Conservation (phyloP, 2,888 invertebrate species). For the Drosophila melanocephala region DNA sequence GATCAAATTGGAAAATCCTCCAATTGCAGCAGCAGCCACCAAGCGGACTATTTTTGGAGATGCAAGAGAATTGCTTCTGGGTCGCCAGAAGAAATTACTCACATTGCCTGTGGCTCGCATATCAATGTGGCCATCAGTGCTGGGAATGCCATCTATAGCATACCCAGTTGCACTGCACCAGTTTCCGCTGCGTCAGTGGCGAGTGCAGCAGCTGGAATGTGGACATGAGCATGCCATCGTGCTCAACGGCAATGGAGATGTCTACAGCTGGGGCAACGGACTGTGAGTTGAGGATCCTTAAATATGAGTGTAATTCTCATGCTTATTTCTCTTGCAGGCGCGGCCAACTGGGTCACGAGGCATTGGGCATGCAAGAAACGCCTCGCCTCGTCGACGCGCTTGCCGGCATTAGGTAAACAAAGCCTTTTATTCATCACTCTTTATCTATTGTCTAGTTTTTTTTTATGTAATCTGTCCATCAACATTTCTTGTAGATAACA, state of each 20-base stretch:
- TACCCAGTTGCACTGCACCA: constrained; percentile 88
- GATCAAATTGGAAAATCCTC: constrained; percentile 63
- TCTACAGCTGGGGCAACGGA: constrained; percentile 94
- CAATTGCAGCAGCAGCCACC: constrained; percentile 21
- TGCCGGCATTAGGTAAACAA: constrained; percentile 88
- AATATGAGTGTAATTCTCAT: constrained; percentile 1
- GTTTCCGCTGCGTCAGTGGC: constrained; percentile 86
- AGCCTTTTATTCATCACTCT: neutral
- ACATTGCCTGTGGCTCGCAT: constrained; percentile 86
- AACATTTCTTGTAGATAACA: constrained; percentile 85
- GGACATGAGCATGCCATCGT: constrained; percentile 93
- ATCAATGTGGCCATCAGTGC: constrained; percentile 86
- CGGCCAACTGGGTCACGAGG: constrained; percentile 94
- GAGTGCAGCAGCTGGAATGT: constrained; percentile 89
- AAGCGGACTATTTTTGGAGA: constrained; percentile 79
- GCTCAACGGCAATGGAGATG: constrained; percentile 89
- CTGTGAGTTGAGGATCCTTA: constrained; percentile 87
- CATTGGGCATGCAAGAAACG: constrained; percentile 86
- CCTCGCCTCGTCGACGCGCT: constrained; percentile 91
- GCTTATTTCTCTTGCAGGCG: constrained; percentile 87
- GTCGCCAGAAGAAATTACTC: constrained; percentile 78
- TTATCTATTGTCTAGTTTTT: constrained; percentile 12
- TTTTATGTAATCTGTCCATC: constrained; percentile 3
- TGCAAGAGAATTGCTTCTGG: neutral
- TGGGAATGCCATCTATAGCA: constrained; percentile 87